Evolutionary conservation across 2,888 invertebrate species (phyloP), one percentile per base, ranked within the genome.

Genomic region (Acholoe squamosa): DNA sequence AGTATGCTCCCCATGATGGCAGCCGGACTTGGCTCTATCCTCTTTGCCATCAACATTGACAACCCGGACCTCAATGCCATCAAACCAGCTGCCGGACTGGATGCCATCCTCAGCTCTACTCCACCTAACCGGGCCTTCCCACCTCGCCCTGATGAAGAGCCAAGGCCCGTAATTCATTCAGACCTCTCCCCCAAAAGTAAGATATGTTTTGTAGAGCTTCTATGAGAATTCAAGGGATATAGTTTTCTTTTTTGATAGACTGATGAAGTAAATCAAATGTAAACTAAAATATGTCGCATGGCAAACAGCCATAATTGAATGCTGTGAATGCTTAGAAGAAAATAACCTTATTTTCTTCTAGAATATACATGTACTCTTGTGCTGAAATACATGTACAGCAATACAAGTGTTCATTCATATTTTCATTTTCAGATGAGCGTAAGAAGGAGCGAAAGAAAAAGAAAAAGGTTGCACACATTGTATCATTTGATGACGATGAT

Each of bases 1-100:
- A 97, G 97, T 94, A 97, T 98, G 95, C 96, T 99, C 91, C 98
- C 98, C 28, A 97, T 97, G 94, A 97, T 98, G 96, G 98, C 98
- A 90, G 97, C 98, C 96, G 98, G 98, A 92, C 97, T 99, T 95
- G 98, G 97, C 93, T 97, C 98, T 89, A 98, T 99, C 94, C 96
- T 99, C 92, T 99, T 99, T 96, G 99, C 99, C 33, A 97, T 99
- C 95, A 97, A 97, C 94, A 98, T 99, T 91, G 98, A 99, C 96
- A 98, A 98, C 71, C 77, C 77, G 33, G 92, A 89, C 33, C 84
- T 91, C 90, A 92, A 92, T 90, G 84, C 86, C 33, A 91, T 90
- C 56, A 89, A 90, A 71, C 86, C 90, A 71, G 91, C 91, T 28
- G 54, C 84, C 12, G 91, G 92, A 7, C 61, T 91, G 52, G 92